Percentiles rank a stretch among this genome's conserved stretches.
Evolutionary conservation across 2,888 invertebrate genomes (phyloP).

Genomic region (Drosophila macrospina): DNA sequence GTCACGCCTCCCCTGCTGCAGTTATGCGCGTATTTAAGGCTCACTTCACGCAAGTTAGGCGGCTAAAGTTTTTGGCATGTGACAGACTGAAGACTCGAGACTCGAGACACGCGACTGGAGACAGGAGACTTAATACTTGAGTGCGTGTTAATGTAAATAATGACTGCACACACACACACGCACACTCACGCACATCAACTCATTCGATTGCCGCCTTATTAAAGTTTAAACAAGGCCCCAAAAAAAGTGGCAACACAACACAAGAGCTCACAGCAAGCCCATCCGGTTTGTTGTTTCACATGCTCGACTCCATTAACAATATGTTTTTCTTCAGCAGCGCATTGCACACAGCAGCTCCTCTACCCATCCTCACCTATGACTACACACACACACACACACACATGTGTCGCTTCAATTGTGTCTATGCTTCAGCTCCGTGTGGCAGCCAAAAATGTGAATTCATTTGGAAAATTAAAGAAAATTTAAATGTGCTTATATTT

Average conservation of each 20-base stretch:
- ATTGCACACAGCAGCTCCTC: conserved; percentile 28
- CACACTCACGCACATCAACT: conserved; percentile 2
- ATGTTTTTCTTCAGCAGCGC: conserved; percentile 68
- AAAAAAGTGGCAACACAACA: conserved; percentile 35
- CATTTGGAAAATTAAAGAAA: conserved; percentile 78
- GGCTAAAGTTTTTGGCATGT: conserved; percentile 55
- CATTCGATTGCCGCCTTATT: conserved; percentile 14
- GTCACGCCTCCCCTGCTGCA: conserved; percentile 10
- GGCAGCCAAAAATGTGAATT: conserved; percentile 65
- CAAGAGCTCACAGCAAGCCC: conserved; percentile 7
- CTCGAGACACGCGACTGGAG: conserved; percentile 21
- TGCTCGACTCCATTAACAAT: conserved; percentile 78
- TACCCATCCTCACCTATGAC: not conserved
- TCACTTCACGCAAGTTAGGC: conserved; percentile 25
- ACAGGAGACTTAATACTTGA: conserved; percentile 25
- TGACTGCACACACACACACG: conserved; percentile 37
- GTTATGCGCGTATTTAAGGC: conserved; percentile 48
- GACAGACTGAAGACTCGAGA: conserved; percentile 40
- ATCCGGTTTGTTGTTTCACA: conserved; percentile 75
- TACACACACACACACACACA: conserved; percentile 3
- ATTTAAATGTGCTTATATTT: conserved; percentile 73
- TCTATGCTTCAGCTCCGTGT: conserved; percentile 31
- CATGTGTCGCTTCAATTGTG: conserved; percentile 56
- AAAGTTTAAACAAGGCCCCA: conserved; percentile 20
- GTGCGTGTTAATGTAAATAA: conserved; percentile 59